These are phyloP conservation scores for Tiliacea aurago DNA, from an alignment of 2,888 invertebrate genomes.

Conservation along the genomic window DNA sequence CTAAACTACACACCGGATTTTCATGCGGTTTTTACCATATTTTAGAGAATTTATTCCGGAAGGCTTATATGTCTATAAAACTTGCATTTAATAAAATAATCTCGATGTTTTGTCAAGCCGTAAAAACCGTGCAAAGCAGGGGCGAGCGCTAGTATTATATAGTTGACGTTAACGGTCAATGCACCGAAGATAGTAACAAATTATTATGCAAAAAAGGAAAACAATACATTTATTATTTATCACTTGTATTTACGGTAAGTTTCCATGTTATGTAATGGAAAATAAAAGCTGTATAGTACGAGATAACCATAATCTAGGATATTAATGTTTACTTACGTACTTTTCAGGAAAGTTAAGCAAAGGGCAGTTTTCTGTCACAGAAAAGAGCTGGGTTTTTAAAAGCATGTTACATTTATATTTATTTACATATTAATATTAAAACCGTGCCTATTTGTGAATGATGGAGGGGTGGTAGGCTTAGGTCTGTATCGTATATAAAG, in stretches of 20 bases:
- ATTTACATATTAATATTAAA: too few relatives aligned
- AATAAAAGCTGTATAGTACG: conserved; percentile 1
- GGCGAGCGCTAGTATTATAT: neutral
- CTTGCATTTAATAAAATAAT: neutral
- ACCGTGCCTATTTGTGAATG: too few relatives aligned
- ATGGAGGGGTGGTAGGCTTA: too few relatives aligned
- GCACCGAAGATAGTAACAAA: conserved; percentile 44
- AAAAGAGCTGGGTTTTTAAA: too few relatives aligned
- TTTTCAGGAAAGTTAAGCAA: neutral
- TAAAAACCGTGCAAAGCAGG: neutral
- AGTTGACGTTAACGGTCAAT: conserved; percentile 54
- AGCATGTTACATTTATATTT: neutral
- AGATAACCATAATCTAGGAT: conserved; percentile 9
- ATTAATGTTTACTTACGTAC: neutral
- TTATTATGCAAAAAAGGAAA: conserved; percentile 34
- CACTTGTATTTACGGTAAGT: conserved; percentile 18
- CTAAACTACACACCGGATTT: neutral
- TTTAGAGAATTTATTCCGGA: neutral
- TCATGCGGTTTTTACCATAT: too few relatives aligned
- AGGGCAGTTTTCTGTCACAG: neutral
- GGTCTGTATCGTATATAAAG: too few relatives aligned
- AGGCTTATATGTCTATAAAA: too few relatives aligned
- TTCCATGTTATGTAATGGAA: conserved; percentile 24
- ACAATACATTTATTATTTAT: conserved; percentile 32
- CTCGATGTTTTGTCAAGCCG: neutral